Conservation (phyloP, 2,113 vertebrate species). For the Anas platyrhynchos region DNA sequence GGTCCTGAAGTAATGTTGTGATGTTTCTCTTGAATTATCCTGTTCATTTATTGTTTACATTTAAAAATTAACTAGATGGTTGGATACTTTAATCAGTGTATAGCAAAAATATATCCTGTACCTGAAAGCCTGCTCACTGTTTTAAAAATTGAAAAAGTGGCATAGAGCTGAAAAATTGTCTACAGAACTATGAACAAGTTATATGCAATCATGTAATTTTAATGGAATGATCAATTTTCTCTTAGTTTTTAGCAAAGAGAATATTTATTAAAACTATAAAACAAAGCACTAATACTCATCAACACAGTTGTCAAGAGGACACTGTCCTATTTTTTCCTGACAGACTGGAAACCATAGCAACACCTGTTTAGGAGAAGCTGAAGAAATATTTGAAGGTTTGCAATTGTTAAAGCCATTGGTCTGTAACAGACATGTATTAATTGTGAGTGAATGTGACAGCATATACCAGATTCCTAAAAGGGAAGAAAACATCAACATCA, state of each 20-base stretch:
- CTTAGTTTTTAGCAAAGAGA: background rate
- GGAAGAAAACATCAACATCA: constrained; percentile 57
- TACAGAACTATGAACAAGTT: background rate
- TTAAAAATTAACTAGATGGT: background rate
- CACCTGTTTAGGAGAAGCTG: constrained; percentile 71
- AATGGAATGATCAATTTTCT: background rate
- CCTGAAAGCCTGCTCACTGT: background rate
- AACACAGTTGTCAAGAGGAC: constrained; percentile 57
- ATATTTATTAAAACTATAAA: constrained; percentile 1
- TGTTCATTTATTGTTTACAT: background rate
- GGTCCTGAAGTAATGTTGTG: background rate
- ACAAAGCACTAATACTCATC: constrained; percentile 43
- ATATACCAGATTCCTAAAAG: constrained; percentile 49
- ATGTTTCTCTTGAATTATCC: background rate
- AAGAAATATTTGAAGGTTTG: constrained; percentile 72
- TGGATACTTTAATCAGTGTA: background rate
- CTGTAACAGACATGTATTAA: constrained; percentile 80
- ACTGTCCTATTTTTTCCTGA: constrained; percentile 40
- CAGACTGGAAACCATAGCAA: constrained; percentile 74
- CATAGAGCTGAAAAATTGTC: background rate
- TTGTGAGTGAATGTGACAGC: constrained; percentile 79
- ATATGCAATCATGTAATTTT: background rate
- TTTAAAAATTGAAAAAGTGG: background rate
- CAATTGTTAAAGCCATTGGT: constrained; percentile 70
- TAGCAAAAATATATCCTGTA: background rate